These are phyloP conservation scores for Cheiracanthium punctorium DNA, from an alignment of 2,888 invertebrate genomes.

Conservation along the genomic window DNA sequence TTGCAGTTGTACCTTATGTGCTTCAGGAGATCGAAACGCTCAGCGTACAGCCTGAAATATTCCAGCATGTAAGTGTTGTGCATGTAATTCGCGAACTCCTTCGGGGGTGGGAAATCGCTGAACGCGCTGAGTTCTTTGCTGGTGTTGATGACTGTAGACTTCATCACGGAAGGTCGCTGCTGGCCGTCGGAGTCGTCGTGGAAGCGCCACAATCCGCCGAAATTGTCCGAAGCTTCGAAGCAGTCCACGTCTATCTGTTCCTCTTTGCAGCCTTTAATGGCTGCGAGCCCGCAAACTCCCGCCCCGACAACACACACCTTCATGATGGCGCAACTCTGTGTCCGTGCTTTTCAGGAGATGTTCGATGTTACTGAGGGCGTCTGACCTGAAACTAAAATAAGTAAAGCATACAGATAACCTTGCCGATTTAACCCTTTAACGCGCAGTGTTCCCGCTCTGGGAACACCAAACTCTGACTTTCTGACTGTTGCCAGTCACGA, in stretches of 20 bases:
- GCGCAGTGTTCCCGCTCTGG: too few species aligned
- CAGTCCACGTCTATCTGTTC: slow-evolving; percentile 75
- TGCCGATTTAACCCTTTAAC: too few species aligned
- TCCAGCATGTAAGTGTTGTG: slow-evolving; percentile 76
- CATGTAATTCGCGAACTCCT: slow-evolving; percentile 77
- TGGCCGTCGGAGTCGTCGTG: slow-evolving; percentile 68
- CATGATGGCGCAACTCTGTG: too few species aligned
- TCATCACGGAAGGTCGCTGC: slow-evolving; percentile 75
- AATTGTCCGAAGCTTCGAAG: slow-evolving; percentile 74
- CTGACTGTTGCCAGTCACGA: too few species aligned
- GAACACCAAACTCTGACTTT: too few species aligned
- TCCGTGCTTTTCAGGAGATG: too few species aligned
- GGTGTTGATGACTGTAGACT: slow-evolving; percentile 75
- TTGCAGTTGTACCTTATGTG: slow-evolving; percentile 64
- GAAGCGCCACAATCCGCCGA: slow-evolving; percentile 75
- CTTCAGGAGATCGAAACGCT: slow-evolving; percentile 71
- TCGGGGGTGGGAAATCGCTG: slow-evolving; percentile 77
- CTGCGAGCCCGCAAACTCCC: slow-evolving; percentile 76
- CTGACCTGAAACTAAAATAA: too few species aligned
- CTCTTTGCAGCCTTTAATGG: slow-evolving; percentile 75
- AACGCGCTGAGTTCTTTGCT: slow-evolving; percentile 76
- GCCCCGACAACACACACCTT: slow-evolving; percentile 75
- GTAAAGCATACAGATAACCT: too few species aligned
- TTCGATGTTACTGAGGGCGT: too few species aligned
- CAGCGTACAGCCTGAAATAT: slow-evolving; percentile 74